Evolutionary conservation across 2,113 vertebrate species (phyloP).

Genomic region (Halichoeres trimaculatus): DNA sequence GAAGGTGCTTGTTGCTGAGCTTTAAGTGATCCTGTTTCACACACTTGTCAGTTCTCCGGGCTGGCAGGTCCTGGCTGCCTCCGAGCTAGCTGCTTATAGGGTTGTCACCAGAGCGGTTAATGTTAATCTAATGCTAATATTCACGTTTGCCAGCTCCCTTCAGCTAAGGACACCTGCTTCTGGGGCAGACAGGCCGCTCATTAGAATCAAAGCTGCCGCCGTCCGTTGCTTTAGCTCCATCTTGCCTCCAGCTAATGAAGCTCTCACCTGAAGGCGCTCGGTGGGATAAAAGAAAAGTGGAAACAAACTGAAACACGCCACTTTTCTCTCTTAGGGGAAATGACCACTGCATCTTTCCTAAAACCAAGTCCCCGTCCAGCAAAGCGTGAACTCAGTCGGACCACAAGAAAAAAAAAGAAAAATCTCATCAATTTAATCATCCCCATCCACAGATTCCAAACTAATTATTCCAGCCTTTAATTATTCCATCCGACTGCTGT

Average conservation of each 20-base stretch:
- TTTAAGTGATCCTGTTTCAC: conserved; percentile 82
- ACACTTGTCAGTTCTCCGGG: conserved; percentile 77
- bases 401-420: conserved; percentile 29
- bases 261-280: conserved; percentile 13
- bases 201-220: neutral
- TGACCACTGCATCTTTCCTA: neutral
- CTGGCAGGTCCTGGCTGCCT: conserved; percentile 73
- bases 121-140: conserved; percentile 71
- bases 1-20: conserved; percentile 65
- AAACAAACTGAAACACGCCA: neutral
- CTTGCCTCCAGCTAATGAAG: conserved; percentile 2
- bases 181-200: conserved; percentile 6
- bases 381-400: conserved; percentile 45
- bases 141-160: conserved; percentile 44
- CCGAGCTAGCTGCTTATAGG: conserved; percentile 64
- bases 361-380: conserved; percentile 24
- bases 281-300: neutral
- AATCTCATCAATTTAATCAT: conserved; percentile 69
- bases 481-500: conserved; percentile 77
- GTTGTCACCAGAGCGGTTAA: conserved; percentile 69
- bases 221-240: neutral
- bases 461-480: conserved; percentile 81
- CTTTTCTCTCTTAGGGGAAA: conserved; percentile 9
- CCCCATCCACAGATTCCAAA: conserved; percentile 59
- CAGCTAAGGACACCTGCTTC: conserved; percentile 51